Evolutionary conservation across 2,113 vertebrate species (phyloP).

Genomic region (Lota lota): DNA sequence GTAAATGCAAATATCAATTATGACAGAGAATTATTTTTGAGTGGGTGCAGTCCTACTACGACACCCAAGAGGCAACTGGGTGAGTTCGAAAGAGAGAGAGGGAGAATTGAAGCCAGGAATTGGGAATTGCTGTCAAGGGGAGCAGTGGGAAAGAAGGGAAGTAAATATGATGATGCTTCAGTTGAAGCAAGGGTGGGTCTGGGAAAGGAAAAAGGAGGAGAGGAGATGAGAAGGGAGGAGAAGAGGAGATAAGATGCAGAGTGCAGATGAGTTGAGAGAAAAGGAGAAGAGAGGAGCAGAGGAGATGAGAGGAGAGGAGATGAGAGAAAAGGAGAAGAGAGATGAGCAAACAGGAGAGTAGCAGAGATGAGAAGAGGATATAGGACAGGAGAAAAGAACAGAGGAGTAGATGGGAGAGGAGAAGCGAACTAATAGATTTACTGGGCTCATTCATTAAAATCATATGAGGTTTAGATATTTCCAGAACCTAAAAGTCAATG

Average conservation of each 20-base stretch:
- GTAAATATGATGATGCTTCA: background rate
- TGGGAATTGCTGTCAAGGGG: background rate
- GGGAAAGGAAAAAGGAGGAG: background rate
- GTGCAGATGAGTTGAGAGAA: background rate
- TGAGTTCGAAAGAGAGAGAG: slow-evolving; percentile 28
- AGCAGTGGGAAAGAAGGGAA: background rate
- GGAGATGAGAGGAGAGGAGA: too few relatives aligned
- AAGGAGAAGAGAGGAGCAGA: background rate
- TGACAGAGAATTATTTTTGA: too few relatives aligned
- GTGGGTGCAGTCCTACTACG: slow-evolving; percentile 32
- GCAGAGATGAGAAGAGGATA: background rate
- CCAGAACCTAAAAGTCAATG: slow-evolving; percentile 46
- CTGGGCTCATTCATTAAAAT: slow-evolving; percentile 37
- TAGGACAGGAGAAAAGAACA: background rate
- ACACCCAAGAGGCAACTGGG: slow-evolving; percentile 28
- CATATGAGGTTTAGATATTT: slow-evolving; percentile 45
- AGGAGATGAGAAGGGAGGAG: background rate
- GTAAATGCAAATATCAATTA: too few relatives aligned
- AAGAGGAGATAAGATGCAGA: too few relatives aligned
- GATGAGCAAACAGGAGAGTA: background rate
- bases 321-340: background rate
- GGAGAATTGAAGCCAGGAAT: background rate
- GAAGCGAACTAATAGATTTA: slow-evolving; percentile 35
- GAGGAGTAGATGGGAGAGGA: background rate
- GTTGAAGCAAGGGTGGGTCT: background rate